Percentiles rank a stretch among this genome's conserved stretches.
These are phyloP conservation scores for Cantharis lateralis DNA, from an alignment of 2,888 invertebrate genomes.

Conservation along the genomic window DNA sequence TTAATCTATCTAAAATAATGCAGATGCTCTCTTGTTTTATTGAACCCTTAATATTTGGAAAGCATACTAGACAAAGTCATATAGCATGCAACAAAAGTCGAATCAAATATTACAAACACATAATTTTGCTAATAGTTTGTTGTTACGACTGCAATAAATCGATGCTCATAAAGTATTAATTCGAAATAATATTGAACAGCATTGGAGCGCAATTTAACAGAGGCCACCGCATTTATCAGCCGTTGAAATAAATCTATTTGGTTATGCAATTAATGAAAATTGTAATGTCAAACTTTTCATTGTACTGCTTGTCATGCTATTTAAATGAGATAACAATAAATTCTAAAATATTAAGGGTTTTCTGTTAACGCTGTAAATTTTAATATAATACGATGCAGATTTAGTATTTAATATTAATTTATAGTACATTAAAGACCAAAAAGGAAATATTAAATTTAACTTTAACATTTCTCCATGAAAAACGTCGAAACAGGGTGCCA, in stretches of 20 bases:
- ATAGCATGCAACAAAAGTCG: background rate
- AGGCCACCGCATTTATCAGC: background rate
- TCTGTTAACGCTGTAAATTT: background rate
- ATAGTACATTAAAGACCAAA: background rate
- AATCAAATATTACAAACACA: background rate
- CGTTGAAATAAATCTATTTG: background rate
- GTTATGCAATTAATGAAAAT: background rate
- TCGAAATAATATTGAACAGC: background rate
- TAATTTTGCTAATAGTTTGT: background rate
- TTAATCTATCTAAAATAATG: background rate
- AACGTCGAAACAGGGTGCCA: conserved; percentile 5
- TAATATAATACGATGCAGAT: background rate
- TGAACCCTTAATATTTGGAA: background rate
- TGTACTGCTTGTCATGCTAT: background rate
- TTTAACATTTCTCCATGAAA: background rate
- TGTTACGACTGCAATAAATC: background rate
- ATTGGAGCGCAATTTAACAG: background rate
- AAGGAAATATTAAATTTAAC: conserved; percentile 7
- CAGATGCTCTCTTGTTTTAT: background rate
- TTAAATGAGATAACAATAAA: background rate
- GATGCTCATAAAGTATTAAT: background rate
- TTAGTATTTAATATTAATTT: background rate
- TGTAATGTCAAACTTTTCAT: background rate
- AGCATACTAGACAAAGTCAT: background rate
- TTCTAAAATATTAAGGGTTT: background rate